Evolutionary conservation across 1,140 invertebrate genomes (phyloP).

Genomic region (Drosophila varians): DNA sequence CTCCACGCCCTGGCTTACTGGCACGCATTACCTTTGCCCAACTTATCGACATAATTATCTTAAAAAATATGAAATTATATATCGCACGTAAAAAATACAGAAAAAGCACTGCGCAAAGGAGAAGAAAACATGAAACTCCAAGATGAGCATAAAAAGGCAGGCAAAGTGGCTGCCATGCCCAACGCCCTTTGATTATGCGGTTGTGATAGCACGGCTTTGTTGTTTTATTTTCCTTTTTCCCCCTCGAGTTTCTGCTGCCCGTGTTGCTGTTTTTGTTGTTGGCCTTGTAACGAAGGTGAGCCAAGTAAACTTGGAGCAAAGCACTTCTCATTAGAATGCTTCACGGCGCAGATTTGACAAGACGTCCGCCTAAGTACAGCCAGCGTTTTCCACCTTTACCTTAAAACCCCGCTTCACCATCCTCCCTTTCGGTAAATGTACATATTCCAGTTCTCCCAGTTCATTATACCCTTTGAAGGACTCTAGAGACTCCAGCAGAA

Average conservation of each 20-base stretch:
- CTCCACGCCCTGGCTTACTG: constrained; percentile 36
- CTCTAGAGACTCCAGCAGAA: background rate
- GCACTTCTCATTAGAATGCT: constrained; percentile 79
- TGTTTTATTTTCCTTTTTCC: constrained; percentile 24
- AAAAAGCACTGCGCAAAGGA: constrained; percentile 19
- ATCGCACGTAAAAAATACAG: constrained; percentile 54
- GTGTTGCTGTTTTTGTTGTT: constrained; percentile 10
- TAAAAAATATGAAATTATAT: constrained; percentile 80
- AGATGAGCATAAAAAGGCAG: constrained; percentile 38
- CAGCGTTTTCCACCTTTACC: constrained; percentile 29
- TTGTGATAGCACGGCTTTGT: constrained; percentile 66
- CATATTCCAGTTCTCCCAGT: background rate
- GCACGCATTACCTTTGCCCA: constrained; percentile 65
- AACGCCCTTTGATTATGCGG: constrained; percentile 67
- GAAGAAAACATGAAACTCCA: constrained; percentile 43
- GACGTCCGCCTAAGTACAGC: constrained; percentile 68
- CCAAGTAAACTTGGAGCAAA: constrained; percentile 46
- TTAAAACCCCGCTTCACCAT: constrained; percentile 7
- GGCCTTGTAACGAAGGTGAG: constrained; percentile 51
- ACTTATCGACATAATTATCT: constrained; percentile 80
- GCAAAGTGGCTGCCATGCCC: constrained; percentile 47
- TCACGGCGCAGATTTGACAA: constrained; percentile 70
- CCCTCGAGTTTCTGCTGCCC: background rate
- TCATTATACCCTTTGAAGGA: constrained; percentile 1
- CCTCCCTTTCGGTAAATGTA: background rate